phyloP scores from a whole-genome alignment of 2,797 vertebrate species.

The Cephalopachus bancanus region DNA sequence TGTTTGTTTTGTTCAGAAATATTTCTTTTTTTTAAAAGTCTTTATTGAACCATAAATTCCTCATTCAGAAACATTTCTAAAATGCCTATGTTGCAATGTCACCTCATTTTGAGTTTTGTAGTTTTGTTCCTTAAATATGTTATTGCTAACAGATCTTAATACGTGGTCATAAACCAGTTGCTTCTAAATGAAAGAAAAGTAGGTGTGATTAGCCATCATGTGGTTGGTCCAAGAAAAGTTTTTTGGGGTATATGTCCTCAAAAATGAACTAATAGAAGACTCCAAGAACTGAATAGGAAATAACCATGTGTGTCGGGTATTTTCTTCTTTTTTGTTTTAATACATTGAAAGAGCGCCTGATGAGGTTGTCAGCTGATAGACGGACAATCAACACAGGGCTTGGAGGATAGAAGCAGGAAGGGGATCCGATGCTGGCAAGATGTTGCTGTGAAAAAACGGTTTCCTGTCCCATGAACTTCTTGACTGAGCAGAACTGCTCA shows the following conservation, averaged over 20 bases:
- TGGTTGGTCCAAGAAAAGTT: not conserved
- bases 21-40: too few relatives aligned
- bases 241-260: not conserved
- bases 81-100: not conserved
- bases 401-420: not conserved
- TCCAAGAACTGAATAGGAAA: not conserved
- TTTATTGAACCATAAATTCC: too few relatives aligned
- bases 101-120: not conserved
- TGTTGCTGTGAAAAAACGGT: not conserved
- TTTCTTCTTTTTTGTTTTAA: slow-evolving; percentile 2
- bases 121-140: not conserved
- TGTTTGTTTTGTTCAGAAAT: not conserved
- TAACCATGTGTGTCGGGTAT: not conserved
- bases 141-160: not conserved
- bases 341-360: not conserved
- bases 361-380: not conserved
- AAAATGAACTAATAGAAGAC: not conserved
- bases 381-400: not conserved
- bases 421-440: not conserved
- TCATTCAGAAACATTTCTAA: slow-evolving; percentile 41
- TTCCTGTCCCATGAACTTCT: not conserved
- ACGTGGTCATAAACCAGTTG: not conserved
- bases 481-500: not conserved
- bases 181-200: not conserved
- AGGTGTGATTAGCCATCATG: not conserved